phyloP scores from a whole-genome alignment of 2,113 vertebrate genomes.

The Plotosus lineatus region DNA sequence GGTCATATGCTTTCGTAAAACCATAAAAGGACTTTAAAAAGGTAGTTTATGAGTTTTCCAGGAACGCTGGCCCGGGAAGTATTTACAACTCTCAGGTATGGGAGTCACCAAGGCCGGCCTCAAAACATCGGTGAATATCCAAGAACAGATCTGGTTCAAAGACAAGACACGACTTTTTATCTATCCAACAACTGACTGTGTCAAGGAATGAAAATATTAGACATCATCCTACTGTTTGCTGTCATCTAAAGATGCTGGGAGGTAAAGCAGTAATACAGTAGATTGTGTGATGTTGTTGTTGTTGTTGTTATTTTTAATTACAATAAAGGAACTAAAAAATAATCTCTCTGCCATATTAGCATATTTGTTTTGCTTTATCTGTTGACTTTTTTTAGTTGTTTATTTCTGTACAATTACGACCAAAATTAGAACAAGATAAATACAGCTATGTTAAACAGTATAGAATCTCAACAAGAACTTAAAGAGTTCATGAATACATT shows the following conservation, averaged over 20 bases:
- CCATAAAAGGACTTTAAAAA: not conserved
- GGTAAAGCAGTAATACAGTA: not conserved
- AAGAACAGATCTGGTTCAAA: not conserved
- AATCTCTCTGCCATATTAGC: not conserved
- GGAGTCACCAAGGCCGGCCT: too few relatives aligned
- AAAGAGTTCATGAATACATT: not conserved
- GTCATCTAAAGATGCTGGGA: not conserved
- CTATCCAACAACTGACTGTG: not conserved
- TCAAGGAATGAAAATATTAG: not conserved
- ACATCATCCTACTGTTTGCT: not conserved
- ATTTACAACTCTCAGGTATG: not conserved
- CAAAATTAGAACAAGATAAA: not conserved
- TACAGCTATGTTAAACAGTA: not conserved
- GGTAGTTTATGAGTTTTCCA: not conserved
- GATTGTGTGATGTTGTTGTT: too few relatives aligned
- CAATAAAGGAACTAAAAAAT: not conserved
- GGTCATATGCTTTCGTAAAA: not conserved
- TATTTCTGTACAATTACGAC: not conserved
- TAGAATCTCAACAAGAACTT: not conserved
- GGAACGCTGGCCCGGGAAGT: not conserved
- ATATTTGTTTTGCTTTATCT: not conserved
- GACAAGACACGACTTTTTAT: not conserved
- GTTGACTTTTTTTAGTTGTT: not conserved
- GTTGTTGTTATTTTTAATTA: not conserved
- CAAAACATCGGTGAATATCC: not conserved